Evolutionary conservation across 2,113 vertebrate genomes (phyloP), one percentile per base, ranked within the genome.

Genomic region (Heterochromis multidens): DNA sequence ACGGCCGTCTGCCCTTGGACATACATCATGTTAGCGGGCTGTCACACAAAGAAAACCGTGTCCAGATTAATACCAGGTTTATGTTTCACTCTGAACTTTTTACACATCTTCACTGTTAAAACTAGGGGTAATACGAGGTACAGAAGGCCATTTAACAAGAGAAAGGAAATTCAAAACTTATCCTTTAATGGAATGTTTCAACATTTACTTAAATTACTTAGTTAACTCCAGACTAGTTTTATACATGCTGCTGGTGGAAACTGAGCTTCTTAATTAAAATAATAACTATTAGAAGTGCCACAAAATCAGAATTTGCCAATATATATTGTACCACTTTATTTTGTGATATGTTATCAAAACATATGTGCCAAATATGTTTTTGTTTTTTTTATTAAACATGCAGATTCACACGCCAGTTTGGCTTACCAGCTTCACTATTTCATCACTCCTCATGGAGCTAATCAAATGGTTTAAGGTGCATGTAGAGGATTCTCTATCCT

Each of bases 1-100:
- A 92, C 12, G 82, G 83, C 81, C 77, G 82, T 76, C 63, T 92
- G 91, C 90, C 90, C 91, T 87, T 81, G 57, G 79, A 93, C 89
- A 93, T 89, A 77, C 88, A 94, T 92, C 94, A 90, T 89, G 79
- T 94, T 93, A 94, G 90, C 82, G 33, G 78, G 35, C 82, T 77
- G 87, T 90, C 93, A 92, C 88, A 92, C 86, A 88, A 87, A 92
- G 89, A 88, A 63, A 81, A 81, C 63, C 74, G 67, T 89, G 91
- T 90, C 92, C 89, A 86, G 80, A 84, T 91, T 89, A 92, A 92
- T 83, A 46, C 77, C 25, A 86, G 88, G 93, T 93, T 93, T 92
- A 84, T 12, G 23, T 95, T 94, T 88, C 92, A 89, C 87, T 87
- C 80, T 65, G 88, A 92, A 89, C 67, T 82, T 90, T 91, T 91